Base-by-base conservation (phyloP, 2,113 vertebrate genomes). In the Alosa alosa region DNA sequence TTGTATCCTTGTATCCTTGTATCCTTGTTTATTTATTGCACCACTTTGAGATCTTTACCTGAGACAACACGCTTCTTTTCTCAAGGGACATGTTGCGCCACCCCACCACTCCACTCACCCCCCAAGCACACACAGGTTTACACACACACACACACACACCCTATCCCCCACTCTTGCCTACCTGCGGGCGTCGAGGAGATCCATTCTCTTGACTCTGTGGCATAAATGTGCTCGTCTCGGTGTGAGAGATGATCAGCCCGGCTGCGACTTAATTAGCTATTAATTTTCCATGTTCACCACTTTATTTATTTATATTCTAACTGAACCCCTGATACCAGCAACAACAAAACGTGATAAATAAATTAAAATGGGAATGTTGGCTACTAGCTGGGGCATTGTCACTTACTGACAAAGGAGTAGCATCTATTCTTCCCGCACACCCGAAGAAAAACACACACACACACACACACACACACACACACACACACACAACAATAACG, bases 231-330 rank as follows among this genome's bases (percentile, higher is more conserved):
- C 49, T 86, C 49, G 41, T 86, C 85, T 82, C 86, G 18, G 86
- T 52, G 18, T 84, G 84, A 72, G 64, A 85, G 87, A 82, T 84
- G 78, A 84, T 85, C 44, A 85, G 6, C 17, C 83, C 82, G 84
- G 81, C 44, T 49, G n/a, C 82, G 88, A 87, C 86, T 90, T 89
- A 90, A 90, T 89, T 86, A 90, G 55, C 90, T 89, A 86, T 89
- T 86, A 60, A 89, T 89, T 87, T 86, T 85, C 85, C 86, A 88
- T 90, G 86, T 88, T 83, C 52, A 46, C 52, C 18, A 36, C 45
- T 55, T 90, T 83, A 88, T 85, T 87, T 87, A 89, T 89, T 89
- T 83, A 85, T 85, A 84, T 88, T 50, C 84, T 87, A 89, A 89
- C 84, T 68, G 82, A 89, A 88, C 83, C 86, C 87, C 68, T 72